Base-by-base conservation (phyloP, 1,140 invertebrate species). In the Triops cancriformis region DNA sequence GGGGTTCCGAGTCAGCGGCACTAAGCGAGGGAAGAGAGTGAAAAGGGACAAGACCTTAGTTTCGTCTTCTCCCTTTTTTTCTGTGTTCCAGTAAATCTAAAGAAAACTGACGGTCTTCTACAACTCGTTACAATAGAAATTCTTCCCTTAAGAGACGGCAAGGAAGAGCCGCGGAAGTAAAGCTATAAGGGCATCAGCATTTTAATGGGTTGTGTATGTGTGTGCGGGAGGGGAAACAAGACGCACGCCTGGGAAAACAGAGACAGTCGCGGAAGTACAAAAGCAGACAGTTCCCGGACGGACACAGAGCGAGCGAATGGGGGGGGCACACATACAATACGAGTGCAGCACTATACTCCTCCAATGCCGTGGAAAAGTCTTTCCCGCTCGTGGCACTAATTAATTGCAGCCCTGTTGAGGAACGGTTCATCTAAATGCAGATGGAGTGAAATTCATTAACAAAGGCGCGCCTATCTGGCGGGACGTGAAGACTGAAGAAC, bases 401-500 rank as follows among this genome's bases (percentile, higher is more conserved):
- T 64, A 64, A 64, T 64, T 64, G 51, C 51, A 64, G 51, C 51
- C 51, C 51, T 64, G 51, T 64, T 64, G 51, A 64, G 51, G 51
- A 64, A 64, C 51, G 51, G 51, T 64, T 64, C 51, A 64, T 64
- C 51, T 64, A 64, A 64, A 64, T 64, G 51, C 51, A 64, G 51
- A 64, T 64, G 51, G 51, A 64, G 51, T 64, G 51, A 64, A 64
- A 64, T 64, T 64, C 51, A 64, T 64, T 64, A 64, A 64, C 51
- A 64, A 64, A 64, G 51, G 51, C 51, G 51, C 51, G 51, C 51
- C 51, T 64, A 64, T 64, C 51, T 64, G 51, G 51, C 51, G 51
- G 51, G 51, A 64, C 51, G 51, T 64, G 51, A 64, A 64, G 51
- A 64, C 14, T 64, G 51, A 64, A 64, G 51, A 64, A 64, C 51